A percentile compares a stretch with the other conserved stretches of the same genome.
Conservation (phyloP, 2,888 invertebrate genomes). For the Ceraclea dissimilis region DNA sequence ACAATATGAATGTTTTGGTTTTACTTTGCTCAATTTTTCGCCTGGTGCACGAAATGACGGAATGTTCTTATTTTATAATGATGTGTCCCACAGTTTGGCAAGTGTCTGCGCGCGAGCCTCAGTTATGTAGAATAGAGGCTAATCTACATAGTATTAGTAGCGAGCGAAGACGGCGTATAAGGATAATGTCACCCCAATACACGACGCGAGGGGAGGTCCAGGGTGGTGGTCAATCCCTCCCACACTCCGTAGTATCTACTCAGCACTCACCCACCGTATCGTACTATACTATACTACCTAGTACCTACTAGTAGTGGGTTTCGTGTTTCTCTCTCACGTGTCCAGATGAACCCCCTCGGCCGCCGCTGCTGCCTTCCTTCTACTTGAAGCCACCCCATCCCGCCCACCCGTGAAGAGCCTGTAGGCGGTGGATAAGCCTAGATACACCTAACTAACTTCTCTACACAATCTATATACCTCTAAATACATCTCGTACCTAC, state of each 20-base stretch:
- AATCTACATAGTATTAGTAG: background rate
- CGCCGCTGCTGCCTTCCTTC: background rate
- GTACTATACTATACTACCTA: no score
- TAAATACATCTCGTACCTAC: background rate
- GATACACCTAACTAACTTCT: slow-evolving; percentile 1
- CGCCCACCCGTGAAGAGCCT: slow-evolving; percentile 1
- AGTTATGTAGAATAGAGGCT: background rate
- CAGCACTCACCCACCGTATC: no score
- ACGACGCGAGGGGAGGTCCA: background rate
- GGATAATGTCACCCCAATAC: background rate
- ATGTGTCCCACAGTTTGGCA: no score
- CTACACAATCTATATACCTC: background rate
- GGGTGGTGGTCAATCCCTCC: background rate
- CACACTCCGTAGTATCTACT: background rate
- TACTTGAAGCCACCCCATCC: background rate
- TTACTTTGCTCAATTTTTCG: no score
- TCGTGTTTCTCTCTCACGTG: background rate
- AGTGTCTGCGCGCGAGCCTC: no score
- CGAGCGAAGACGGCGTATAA: background rate
- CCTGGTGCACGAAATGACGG: no score
- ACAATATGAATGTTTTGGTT: no score
- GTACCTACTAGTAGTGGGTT: no score
- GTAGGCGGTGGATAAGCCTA: slow-evolving; percentile 1
- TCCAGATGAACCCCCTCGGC: background rate
- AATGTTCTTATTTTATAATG: no score